These are phyloP conservation scores for Corvus hawaiiensis DNA, from an alignment of 2,113 vertebrate genomes.

Conservation along the genomic window DNA sequence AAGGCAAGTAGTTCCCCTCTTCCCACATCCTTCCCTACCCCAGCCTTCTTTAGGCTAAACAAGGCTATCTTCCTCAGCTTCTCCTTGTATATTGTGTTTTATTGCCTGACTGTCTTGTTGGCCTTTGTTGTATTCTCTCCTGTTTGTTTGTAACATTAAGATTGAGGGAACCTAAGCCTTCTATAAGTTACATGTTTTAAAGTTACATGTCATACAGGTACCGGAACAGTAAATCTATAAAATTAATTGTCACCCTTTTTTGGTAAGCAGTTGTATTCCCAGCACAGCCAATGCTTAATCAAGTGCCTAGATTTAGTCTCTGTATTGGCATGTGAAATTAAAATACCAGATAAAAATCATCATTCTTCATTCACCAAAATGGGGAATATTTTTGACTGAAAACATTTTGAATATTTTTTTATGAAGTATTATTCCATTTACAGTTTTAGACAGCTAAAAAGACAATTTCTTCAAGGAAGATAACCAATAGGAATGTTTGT, in stretches of 20 bases:
- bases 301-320: neutral
- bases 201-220: neutral
- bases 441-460: neutral
- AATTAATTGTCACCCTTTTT: neutral
- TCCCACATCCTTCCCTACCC: neutral
- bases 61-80: neutral
- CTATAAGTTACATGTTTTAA: neutral
- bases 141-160: neutral
- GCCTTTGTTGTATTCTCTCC: neutral
- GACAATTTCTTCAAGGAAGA: neutral
- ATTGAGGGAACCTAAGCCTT: neutral
- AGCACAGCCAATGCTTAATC: neutral
- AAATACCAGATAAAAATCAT: neutral
- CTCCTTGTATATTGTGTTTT: neutral
- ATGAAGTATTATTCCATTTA: neutral
- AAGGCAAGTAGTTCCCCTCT: neutral
- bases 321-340: neutral
- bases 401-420: neutral
- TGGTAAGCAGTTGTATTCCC: neutral
- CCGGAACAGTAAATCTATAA: neutral
- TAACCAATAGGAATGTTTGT: neutral
- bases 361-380: neutral
- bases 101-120: neutral
- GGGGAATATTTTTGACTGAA: neutral
- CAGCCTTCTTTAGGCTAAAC: neutral